Percentiles rank a stretch among this genome's conserved stretches.
Conservation (phyloP, 2,888 invertebrate genomes). For the Megaustenia siamemsis region DNA sequence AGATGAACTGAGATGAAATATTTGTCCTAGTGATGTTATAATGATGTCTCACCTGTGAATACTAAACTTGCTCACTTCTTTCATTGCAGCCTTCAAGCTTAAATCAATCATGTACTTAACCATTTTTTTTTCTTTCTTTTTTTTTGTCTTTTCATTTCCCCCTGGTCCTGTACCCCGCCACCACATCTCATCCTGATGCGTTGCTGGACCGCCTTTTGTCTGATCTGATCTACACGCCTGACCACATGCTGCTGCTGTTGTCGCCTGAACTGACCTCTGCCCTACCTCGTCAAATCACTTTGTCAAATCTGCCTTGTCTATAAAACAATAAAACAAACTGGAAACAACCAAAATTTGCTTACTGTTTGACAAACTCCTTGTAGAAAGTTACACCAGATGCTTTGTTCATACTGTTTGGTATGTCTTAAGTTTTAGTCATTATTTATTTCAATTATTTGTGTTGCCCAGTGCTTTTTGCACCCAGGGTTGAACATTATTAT, state of each 20-base stretch:
- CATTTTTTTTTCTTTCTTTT: conserved; percentile 29
- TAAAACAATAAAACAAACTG: conserved; percentile 34
- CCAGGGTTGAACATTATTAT: too few relatives aligned
- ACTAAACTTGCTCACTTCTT: conserved; percentile 38
- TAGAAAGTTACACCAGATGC: conserved; percentile 99
- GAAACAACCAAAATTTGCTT: background rate
- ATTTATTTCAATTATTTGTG: background rate
- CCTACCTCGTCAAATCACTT: conserved; percentile 53
- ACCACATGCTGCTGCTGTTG: conserved; percentile 53
- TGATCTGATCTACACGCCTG: conserved; percentile 54
- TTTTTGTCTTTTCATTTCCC: conserved; percentile 46
- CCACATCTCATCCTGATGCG: conserved; percentile 51
- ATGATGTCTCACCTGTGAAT: background rate
- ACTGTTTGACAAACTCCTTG: conserved; percentile 76
- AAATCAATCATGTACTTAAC: conserved; percentile 11
- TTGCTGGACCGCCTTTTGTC: conserved; percentile 52
- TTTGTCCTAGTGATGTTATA: too few relatives aligned
- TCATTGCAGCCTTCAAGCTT: conserved; percentile 36
- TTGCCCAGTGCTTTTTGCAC: background rate
- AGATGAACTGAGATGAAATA: too few relatives aligned
- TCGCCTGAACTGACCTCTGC: conserved; percentile 44
- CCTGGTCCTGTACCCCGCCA: conserved; percentile 21
- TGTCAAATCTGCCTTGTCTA: conserved; percentile 53
- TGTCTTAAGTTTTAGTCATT: conserved; percentile 82
- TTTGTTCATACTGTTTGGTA: conserved; percentile 99